Conservation (phyloP, 2,797 vertebrate species). For the Myotis vivesi region DNA sequence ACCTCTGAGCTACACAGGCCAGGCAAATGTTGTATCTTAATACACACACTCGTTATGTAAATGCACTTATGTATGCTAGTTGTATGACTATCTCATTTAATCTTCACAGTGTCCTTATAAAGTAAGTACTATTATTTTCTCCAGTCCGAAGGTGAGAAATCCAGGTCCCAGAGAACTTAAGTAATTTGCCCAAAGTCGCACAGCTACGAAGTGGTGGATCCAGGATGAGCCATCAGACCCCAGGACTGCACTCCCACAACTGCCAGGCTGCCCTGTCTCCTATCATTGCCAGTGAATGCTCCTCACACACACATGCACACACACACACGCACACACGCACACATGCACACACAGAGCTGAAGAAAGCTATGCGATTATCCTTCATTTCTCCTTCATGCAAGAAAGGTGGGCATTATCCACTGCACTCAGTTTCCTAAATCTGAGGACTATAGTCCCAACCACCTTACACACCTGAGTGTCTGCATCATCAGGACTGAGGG, state of each 20-base stretch:
- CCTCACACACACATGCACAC: constrained; percentile 1
- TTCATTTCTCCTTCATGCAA: constrained; percentile 61
- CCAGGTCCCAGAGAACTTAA: not conserved
- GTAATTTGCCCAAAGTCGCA: not conserved
- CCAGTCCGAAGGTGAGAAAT: not conserved
- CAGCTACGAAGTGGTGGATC: not conserved
- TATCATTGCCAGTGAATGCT: constrained; percentile 64
- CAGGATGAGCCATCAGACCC: not conserved
- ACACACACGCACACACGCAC: not conserved
- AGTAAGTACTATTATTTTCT: not conserved
- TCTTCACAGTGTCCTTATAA: not conserved
- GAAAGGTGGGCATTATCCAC: not conserved
- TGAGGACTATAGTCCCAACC: not conserved
- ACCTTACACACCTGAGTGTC: not conserved
- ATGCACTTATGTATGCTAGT: not conserved
- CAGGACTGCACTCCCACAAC: too few relatives aligned
- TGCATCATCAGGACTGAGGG: not conserved
- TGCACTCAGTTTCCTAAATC: not conserved
- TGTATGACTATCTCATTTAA: not conserved
- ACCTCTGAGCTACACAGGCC: too few relatives aligned
- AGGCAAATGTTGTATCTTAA: not conserved
- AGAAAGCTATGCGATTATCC: constrained; percentile 17
- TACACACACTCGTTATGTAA: not conserved
- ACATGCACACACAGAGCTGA: constrained; percentile 4
- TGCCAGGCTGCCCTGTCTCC: not conserved